Base-by-base conservation (phyloP, 2,888 invertebrate genomes). In the Holacanthella duospinosa region DNA sequence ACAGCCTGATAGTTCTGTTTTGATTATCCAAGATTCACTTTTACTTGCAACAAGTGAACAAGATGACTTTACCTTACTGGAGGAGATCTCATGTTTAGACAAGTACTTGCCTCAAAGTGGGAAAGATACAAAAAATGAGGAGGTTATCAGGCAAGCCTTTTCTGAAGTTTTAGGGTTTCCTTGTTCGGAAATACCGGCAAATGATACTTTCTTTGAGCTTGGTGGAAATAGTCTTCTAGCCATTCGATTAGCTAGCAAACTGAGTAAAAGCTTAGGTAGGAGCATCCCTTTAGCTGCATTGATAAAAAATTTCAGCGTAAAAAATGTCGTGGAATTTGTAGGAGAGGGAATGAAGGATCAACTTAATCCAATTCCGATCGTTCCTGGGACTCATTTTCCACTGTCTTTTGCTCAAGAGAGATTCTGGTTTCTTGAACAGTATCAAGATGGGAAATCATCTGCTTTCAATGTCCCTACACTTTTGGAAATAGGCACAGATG, bases 161-260 rank as follows among this genome's bases (percentile, higher is more conserved):
- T n/a, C n/a, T n/a, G n/a, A n/a, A n/a, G n/a, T n/a, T n/a, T n/a
- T n/a, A n/a, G n/a, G n/a, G n/a, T n/a, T n/a, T n/a, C n/a, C n/a
- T n/a, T n/a, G n/a, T n/a, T n/a, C n/a, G n/a, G n/a, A n/a, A n/a
- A 63, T 63, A 6, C 53, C 58, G 19, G 29, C 57, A 29, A 27
- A 53, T 1, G 63, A 63, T 27, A 55, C 60, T 43, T 65, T 65
- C 21, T 65, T 65, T 43, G 19, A 53, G 16, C n/a, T 65, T n/a
- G 65, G 65, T 48, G 65, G 65, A 29, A 63, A 65, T 36, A 60
- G 60, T 19, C 28, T 65, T 2, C 54, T 60, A 4, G 59, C 27
- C 9, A 60, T 43, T 44, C 28, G 29, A 3, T 28, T 63, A 55
- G 3, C 59, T 12, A 26, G n/a, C 26, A 60, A 9, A n/a, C 27